A percentile compares a stretch with the other conserved stretches of the same genome.
phyloP scores from a whole-genome alignment of 37 sponge, comb jelly and placozoan genomes.

The Axinella damicornis region DNA sequence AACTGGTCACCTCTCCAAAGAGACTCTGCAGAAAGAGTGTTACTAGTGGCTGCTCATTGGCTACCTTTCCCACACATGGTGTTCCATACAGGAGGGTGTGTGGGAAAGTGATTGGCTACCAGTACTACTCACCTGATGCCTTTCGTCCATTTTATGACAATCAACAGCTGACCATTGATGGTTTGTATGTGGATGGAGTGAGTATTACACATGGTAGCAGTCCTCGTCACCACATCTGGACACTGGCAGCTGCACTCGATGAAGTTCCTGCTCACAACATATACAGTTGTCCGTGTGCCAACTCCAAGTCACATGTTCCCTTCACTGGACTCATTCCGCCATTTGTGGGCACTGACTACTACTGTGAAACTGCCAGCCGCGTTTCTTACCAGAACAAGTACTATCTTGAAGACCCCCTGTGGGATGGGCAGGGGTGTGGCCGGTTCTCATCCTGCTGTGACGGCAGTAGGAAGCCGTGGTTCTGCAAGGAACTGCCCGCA shows the following conservation, averaged over 20 bases:
- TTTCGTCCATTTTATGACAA: constrained; percentile 7
- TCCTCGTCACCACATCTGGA: no score
- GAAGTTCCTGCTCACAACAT: neutral
- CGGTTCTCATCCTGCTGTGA: constrained; percentile 41
- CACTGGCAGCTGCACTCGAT: constrained; percentile 38
- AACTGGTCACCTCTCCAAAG: constrained; percentile 19
- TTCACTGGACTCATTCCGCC: constrained; percentile 23
- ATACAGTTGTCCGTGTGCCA: constrained; percentile 30
- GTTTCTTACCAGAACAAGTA: neutral
- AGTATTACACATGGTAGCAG: no score
- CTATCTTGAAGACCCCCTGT: constrained; percentile 45
- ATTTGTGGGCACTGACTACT: constrained; percentile 49
- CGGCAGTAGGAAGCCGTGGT: constrained; percentile 39
- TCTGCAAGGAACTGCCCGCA: constrained; percentile 22
- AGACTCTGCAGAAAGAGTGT: constrained; percentile 2
- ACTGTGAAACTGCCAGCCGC: constrained; percentile 51
- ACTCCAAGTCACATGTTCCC: neutral
- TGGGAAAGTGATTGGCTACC: constrained; percentile 42
- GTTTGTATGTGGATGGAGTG: constrained; percentile 26
- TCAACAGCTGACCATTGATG: constrained; percentile 9
- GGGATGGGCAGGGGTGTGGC: constrained; percentile 59
- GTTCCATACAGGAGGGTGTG: constrained; percentile 35
- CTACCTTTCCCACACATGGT: constrained; percentile 11
- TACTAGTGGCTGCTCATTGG: constrained; percentile 28
- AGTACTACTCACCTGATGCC: constrained; percentile 26